Evolutionary conservation across 2,888 invertebrate species (phyloP).

Genomic region (Agriopis marginaria): DNA sequence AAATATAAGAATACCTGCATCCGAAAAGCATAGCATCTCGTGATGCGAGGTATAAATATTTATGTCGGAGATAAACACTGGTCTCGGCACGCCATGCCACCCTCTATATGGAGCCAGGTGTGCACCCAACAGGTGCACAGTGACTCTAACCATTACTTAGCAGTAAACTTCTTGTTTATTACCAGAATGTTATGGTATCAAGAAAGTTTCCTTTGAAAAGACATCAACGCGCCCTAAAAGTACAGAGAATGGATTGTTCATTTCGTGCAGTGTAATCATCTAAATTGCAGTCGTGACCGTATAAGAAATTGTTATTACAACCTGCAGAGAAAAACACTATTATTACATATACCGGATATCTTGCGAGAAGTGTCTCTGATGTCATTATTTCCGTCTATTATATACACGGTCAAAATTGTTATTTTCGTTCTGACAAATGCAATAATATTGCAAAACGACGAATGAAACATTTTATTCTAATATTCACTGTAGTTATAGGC

Average conservation of each 20-base stretch:
- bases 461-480: no score
- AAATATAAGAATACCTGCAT: conserved; percentile 38
- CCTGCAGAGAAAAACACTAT: conserved; percentile 26
- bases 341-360: conserved; percentile 31
- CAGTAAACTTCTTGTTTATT: conserved; percentile 21
- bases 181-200: conserved; percentile 10
- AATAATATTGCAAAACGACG: no score
- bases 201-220: conserved; percentile 31
- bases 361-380: conserved; percentile 29
- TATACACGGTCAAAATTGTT: no score
- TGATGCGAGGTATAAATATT: conserved; percentile 75
- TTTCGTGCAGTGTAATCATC: conserved; percentile 26
- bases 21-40: conserved; percentile 55
- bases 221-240: conserved; percentile 36
- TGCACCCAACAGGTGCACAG: conserved; percentile 72
- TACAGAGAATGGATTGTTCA: conserved; percentile 21
- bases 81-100: conserved; percentile 58
- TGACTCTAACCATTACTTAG: conserved; percentile 31
- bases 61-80: conserved; percentile 70
- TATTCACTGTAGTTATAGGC: no score
- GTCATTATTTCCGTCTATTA: conserved; percentile 20
- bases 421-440: no score
- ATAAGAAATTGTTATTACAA: conserved; percentile 26
- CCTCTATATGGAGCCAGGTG: conserved; percentile 67
- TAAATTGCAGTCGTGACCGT: conserved; percentile 32